Evolutionary conservation across 2,888 invertebrate species (phyloP).

Genomic region (Caenorhabditis auriculariae): DNA sequence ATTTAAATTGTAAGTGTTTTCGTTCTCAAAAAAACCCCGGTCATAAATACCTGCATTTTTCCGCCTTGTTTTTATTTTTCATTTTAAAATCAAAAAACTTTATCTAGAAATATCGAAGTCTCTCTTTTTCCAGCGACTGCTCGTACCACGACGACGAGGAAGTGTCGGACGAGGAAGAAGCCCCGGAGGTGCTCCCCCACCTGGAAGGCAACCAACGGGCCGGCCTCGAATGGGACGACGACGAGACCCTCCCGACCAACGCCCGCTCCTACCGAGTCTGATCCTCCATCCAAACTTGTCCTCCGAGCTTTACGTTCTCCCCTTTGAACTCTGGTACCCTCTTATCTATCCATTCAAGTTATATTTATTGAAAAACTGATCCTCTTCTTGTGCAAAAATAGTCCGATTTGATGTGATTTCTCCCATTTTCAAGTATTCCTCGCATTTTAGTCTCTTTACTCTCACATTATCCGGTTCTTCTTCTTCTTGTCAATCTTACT

Average conservation of each 20-base stretch:
- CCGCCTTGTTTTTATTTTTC: background rate
- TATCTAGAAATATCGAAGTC: background rate
- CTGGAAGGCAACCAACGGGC: slow-evolving; percentile 33
- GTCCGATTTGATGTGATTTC: too few species aligned
- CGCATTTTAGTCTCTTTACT: too few species aligned
- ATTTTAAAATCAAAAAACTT: too few species aligned
- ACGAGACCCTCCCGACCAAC: slow-evolving; percentile 37
- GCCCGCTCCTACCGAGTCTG: slow-evolving; percentile 48
- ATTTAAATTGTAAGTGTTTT: too few species aligned
- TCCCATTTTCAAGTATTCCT: too few species aligned
- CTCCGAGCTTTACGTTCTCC: background rate
- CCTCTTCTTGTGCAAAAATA: too few species aligned
- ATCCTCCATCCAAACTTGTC: slow-evolving; percentile 5
- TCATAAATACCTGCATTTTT: too few species aligned
- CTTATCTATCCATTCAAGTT: slow-evolving; percentile 5
- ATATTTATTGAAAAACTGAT: too few species aligned
- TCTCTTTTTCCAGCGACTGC: slow-evolving; percentile 48
- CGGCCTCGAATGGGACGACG: slow-evolving; percentile 71
- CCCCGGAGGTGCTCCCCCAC: slow-evolving; percentile 38
- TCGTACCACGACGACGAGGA: slow-evolving; percentile 58
- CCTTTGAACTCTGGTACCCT: slow-evolving; percentile 12
- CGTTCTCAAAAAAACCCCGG: too few species aligned
- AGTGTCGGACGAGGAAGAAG: slow-evolving; percentile 29
- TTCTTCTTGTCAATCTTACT: too few species aligned
- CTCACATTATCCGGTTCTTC: too few species aligned